These are phyloP conservation scores for Cynodonichthys magdalenae DNA, from an alignment of 2,797 vertebrate species.

Conservation along the genomic window DNA sequence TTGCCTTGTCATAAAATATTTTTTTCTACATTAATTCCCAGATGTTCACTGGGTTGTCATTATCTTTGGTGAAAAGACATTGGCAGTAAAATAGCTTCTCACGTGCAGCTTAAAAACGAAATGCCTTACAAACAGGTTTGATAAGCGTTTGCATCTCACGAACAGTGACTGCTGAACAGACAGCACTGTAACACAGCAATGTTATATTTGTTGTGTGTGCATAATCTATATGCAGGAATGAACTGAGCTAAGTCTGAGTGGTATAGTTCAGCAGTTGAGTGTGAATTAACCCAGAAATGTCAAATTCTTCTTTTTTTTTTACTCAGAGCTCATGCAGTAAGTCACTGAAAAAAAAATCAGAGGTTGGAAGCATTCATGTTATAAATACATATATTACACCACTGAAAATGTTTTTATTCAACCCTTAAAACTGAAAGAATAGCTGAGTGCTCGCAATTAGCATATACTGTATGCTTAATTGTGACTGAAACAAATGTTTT, in stretches of 20 bases:
- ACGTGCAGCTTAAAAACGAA: constrained; percentile 30
- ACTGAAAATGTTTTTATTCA: constrained; percentile 10
- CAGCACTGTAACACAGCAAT: constrained; percentile 15
- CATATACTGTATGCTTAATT: no score
- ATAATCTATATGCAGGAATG: constrained; percentile 7
- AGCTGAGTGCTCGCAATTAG: no score
- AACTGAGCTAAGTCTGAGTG: constrained; percentile 37
- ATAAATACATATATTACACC: neutral
- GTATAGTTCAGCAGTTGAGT: constrained; percentile 27
- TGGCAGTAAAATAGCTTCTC: constrained; percentile 19
- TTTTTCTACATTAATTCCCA: neutral
- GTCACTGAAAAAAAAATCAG: constrained; percentile 25
- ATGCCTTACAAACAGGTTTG: constrained; percentile 30
- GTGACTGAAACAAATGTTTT: no score
- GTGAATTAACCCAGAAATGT: constrained; percentile 74
- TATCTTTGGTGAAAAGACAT: neutral
- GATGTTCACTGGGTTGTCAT: neutral
- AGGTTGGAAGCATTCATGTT: constrained; percentile 15
- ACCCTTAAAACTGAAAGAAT: no score
- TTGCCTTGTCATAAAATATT: no score
- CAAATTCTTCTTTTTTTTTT: constrained; percentile 45
- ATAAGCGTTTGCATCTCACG: constrained; percentile 38
- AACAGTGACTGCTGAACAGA: constrained; percentile 15
- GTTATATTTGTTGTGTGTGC: constrained; percentile 3
- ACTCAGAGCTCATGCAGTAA: constrained; percentile 6